A percentile compares a stretch with the other conserved stretches of the same genome.
These are phyloP conservation scores for Arge pagana DNA, from an alignment of 2,888 invertebrate species.

Conservation along the genomic window DNA sequence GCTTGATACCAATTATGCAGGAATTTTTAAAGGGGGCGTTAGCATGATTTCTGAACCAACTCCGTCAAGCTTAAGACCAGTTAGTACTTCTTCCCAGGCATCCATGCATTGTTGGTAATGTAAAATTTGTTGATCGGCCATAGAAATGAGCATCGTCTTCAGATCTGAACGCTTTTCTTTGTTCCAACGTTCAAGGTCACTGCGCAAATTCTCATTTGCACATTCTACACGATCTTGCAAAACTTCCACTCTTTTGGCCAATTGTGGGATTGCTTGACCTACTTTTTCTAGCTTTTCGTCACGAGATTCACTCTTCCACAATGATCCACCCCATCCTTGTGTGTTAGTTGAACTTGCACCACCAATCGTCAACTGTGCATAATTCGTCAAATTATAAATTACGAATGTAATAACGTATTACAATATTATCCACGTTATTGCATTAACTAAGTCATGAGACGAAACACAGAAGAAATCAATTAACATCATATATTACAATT, in stretches of 20 bases:
- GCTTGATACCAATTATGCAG: constrained; percentile 27
- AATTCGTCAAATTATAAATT: constrained; percentile 4
- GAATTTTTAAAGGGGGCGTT: constrained; percentile 29
- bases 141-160: constrained; percentile 65
- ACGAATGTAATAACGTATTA: background rate
- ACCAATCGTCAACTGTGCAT: constrained; percentile 39
- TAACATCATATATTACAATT: constrained; percentile 23
- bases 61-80: constrained; percentile 47
- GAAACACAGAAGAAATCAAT: constrained; percentile 26
- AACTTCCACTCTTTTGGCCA: constrained; percentile 61
- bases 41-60: constrained; percentile 41
- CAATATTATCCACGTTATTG: background rate
- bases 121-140: constrained; percentile 69
- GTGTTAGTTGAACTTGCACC: constrained; percentile 37
- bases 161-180: constrained; percentile 68
- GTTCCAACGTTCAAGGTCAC: constrained; percentile 72
- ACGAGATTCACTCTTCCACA: constrained; percentile 66
- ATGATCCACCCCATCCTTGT: constrained; percentile 57
- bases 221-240: constrained; percentile 69
- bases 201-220: constrained; percentile 70
- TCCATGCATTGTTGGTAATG: constrained; percentile 66
- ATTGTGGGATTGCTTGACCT: constrained; percentile 59
- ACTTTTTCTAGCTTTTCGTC: constrained; percentile 62
- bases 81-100: constrained; percentile 63
- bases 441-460: constrained; percentile 4